phyloP scores from a whole-genome alignment of 2,797 vertebrate genomes.

The Pipistrellus pygmaeus region DNA sequence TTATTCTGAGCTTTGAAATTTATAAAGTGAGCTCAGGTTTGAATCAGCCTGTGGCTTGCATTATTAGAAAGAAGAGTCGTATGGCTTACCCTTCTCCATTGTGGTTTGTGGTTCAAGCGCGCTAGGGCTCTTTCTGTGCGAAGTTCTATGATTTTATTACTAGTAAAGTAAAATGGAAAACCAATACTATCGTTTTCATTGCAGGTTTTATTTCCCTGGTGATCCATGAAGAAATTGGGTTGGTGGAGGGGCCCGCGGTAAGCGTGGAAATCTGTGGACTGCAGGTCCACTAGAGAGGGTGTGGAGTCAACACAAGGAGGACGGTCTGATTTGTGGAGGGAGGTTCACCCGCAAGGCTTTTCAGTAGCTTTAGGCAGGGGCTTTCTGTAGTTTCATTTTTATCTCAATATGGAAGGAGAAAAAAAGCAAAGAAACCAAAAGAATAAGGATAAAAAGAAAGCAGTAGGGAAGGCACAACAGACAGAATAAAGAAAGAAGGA shows the following conservation, averaged over 20 bases:
- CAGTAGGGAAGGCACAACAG: background rate
- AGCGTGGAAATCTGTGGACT: background rate
- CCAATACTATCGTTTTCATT: conserved; percentile 68
- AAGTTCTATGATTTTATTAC: conserved; percentile 61
- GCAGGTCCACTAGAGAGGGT: background rate
- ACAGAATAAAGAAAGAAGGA: background rate
- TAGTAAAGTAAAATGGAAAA: conserved; percentile 68
- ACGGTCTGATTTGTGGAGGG: background rate
- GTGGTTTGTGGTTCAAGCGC: background rate
- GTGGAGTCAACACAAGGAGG: background rate
- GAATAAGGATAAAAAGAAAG: conserved; percentile 16
- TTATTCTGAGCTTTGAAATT: background rate
- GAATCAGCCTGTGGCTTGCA: background rate
- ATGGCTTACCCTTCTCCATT: background rate
- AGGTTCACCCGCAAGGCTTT: background rate
- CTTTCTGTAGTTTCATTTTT: background rate
- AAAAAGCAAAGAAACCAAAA: background rate
- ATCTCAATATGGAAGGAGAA: background rate
- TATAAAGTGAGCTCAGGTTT: background rate
- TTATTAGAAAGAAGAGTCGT: background rate
- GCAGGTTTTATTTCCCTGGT: conserved; percentile 78
- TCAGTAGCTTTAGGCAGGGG: background rate
- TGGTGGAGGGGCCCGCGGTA: conserved; percentile 7
- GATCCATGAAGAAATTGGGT: conserved; percentile 68
- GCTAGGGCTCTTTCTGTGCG: conserved; percentile 3